Evolutionary conservation across 2,797 vertebrate species (phyloP).

Genomic region (Epinephelus malabaricus): DNA sequence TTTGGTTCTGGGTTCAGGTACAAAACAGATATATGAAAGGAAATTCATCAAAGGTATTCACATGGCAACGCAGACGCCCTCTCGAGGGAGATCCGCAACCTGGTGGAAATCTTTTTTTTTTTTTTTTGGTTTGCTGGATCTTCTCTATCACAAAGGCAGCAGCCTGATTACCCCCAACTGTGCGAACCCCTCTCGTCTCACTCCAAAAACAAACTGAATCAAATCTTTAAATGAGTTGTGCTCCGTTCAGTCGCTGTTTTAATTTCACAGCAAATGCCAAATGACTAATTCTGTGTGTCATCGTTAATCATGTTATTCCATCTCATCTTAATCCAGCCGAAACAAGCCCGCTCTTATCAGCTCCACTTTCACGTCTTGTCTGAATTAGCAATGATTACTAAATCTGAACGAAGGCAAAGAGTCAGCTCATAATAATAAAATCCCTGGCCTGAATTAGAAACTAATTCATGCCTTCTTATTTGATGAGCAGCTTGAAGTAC

Average conservation of each 20-base stretch:
- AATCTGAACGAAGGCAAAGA: conserved; percentile 3
- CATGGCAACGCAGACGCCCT: neutral
- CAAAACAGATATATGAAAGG: neutral
- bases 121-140: conserved; percentile 14
- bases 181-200: conserved; percentile 16
- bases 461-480: conserved; percentile 1
- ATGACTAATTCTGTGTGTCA: conserved; percentile 1
- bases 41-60: conserved; percentile 31
- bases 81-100: conserved; percentile 11
- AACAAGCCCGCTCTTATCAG: conserved; percentile 1
- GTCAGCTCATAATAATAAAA: neutral
- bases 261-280: conserved; percentile 34
- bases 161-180: conserved; percentile 23
- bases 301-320: conserved; percentile 26
- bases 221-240: neutral
- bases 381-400: conserved; percentile 11
- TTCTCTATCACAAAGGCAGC: conserved; percentile 28
- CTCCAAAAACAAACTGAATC: conserved; percentile 41
- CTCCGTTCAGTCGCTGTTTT: conserved; percentile 29
- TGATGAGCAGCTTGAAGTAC: conserved; percentile 3
- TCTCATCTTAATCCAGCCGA: conserved; percentile 20
- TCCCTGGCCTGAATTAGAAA: conserved; percentile 7
- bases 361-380: conserved; percentile 5
- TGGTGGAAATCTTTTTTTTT: conserved; percentile 16
- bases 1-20: conserved; percentile 26